These are phyloP conservation scores for Oegoconia quadripuncta DNA, from an alignment of 2,888 invertebrate species.

Conservation along the genomic window DNA sequence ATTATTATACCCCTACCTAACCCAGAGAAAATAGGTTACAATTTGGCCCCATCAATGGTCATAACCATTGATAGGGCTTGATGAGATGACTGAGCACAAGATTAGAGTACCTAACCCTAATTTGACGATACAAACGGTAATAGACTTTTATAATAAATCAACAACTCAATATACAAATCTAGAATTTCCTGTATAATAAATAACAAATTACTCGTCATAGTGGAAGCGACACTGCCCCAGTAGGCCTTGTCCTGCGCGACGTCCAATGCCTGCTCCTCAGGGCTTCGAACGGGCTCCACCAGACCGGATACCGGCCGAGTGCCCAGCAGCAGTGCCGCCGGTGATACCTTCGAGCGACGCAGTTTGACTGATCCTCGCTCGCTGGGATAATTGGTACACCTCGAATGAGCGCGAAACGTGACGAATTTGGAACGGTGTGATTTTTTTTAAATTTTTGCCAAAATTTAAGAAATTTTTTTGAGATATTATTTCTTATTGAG, in stretches of 20 bases:
- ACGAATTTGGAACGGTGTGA: constrained; percentile 17
- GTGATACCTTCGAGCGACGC: constrained; percentile 71
- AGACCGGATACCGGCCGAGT: constrained; percentile 75
- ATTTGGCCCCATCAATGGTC: too few species aligned
- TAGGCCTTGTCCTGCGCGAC: constrained; percentile 74
- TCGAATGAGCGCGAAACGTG: constrained; percentile 10
- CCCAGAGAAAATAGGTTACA: too few species aligned
- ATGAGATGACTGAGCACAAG: too few species aligned
- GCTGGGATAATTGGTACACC: constrained; percentile 8
- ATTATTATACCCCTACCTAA: too few species aligned
- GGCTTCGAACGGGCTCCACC: constrained; percentile 67
- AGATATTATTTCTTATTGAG: neutral
- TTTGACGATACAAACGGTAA: too few species aligned
- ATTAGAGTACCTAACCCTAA: too few species aligned
- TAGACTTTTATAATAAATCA: too few species aligned
- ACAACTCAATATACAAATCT: neutral
- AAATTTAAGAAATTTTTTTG: neutral
- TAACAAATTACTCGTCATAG: constrained; percentile 7
- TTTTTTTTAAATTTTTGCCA: constrained; percentile 7
- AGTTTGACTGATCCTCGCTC: constrained; percentile 48
- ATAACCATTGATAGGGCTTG: too few species aligned
- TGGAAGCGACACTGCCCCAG: constrained; percentile 59
- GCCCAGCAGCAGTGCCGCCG: constrained; percentile 79
- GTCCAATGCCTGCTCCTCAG: constrained; percentile 71
- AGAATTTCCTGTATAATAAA: neutral